Evolutionary conservation across 2,797 vertebrate species (phyloP).

Genomic region (Peromyscus attwateri): DNA sequence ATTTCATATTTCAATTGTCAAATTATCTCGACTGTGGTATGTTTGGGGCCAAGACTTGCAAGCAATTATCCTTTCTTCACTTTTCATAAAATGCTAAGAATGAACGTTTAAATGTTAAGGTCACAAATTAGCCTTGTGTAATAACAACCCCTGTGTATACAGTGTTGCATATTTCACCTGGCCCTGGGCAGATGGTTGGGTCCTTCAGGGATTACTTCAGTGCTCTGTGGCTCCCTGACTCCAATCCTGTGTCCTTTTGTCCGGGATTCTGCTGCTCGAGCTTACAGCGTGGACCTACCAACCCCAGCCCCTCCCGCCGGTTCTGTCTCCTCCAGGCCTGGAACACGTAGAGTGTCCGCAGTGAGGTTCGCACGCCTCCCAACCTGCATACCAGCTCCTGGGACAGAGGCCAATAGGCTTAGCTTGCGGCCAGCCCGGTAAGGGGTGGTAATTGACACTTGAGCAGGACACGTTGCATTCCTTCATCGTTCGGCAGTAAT

Average conservation of each 20-base stretch:
- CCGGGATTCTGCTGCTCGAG: neutral
- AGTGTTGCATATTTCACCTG: neutral
- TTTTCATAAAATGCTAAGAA: neutral
- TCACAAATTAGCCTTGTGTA: accelerated
- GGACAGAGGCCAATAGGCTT: conserved; percentile 54
- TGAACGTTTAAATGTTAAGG: neutral
- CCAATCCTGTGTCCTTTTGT: accelerated
- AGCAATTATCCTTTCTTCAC: neutral
- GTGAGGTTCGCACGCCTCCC: neutral
- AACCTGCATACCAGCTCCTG: neutral
- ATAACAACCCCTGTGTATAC: accelerated
- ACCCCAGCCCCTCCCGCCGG: accelerated
- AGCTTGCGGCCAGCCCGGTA: conserved; percentile 29
- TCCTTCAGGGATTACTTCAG: neutral
- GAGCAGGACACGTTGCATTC: conserved; percentile 83
- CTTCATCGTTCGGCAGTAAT: conserved; percentile 85
- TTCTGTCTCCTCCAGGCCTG: neutral
- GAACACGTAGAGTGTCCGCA: neutral
- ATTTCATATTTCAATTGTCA: neutral
- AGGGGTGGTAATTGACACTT: conserved; percentile 82
- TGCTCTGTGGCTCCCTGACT: accelerated
- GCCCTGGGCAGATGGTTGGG: accelerated
- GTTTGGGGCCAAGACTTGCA: neutral
- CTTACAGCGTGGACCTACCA: neutral
- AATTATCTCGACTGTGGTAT: neutral